phyloP scores from a whole-genome alignment of 2,113 vertebrate species.

The Patagioenas fasciata region DNA sequence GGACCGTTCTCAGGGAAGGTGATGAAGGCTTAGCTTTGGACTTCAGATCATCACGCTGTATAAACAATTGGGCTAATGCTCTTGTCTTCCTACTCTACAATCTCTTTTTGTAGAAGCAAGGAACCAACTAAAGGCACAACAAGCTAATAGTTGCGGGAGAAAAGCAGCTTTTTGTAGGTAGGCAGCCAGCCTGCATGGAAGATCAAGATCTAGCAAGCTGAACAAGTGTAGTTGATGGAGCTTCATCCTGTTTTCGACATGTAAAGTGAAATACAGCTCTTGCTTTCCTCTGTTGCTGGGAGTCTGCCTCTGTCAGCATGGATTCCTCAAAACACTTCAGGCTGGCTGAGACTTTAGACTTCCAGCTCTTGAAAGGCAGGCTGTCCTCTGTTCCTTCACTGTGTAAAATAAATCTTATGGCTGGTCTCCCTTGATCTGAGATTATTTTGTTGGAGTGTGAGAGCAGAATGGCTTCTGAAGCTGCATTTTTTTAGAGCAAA shows the following conservation, averaged over 20 bases:
- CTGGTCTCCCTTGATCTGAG: not conserved
- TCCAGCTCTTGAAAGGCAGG: not conserved
- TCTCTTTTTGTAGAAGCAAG: not conserved
- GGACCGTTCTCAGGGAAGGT: not conserved
- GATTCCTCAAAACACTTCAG: not conserved
- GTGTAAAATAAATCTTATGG: not conserved
- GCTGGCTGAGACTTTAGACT: not conserved
- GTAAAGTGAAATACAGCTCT: not conserved
- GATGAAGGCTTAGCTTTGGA: not conserved
- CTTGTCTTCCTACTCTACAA: not conserved
- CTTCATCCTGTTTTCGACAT: not conserved
- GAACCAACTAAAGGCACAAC: not conserved
- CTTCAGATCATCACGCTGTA: rapidly evolving
- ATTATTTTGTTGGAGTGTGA: not conserved
- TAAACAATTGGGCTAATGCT: not conserved
- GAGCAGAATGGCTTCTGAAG: not conserved
- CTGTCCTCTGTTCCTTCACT: not conserved
- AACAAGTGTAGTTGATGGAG: not conserved
- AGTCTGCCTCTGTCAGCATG: not conserved
- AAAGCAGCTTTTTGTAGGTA: not conserved
- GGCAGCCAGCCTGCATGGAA: not conserved
- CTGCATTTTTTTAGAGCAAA: not conserved
- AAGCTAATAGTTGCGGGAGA: not conserved
- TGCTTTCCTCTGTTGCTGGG: not conserved
- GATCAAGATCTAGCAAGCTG: not conserved